Evolutionary conservation across 2,113 vertebrate species (phyloP).

Genomic region (Typhlomys cinereus): DNA sequence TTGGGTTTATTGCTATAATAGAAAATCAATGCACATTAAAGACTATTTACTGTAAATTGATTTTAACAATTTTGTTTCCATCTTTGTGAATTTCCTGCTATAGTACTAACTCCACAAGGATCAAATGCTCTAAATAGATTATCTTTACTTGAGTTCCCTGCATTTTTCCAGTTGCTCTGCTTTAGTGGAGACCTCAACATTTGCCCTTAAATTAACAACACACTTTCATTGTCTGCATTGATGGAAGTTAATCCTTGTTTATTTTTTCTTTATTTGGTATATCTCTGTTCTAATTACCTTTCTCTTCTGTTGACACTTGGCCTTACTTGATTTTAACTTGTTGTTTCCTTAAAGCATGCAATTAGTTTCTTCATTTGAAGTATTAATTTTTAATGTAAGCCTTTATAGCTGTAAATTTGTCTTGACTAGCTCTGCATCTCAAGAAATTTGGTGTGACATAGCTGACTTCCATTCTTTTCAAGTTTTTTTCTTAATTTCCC

Average conservation of each 20-base stretch:
- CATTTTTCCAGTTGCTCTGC: not conserved
- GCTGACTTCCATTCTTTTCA: constrained; percentile 19
- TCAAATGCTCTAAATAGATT: not conserved
- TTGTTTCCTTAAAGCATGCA: not conserved
- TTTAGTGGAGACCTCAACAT: not conserved
- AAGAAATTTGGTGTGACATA: not conserved
- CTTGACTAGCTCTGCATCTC: not conserved
- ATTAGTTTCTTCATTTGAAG: not conserved
- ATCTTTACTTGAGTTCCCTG: not conserved
- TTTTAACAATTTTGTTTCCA: not conserved
- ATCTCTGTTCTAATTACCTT: not conserved
- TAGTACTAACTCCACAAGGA: not conserved
- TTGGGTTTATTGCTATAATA: not conserved
- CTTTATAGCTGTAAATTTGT: not conserved
- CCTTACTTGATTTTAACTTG: not conserved
- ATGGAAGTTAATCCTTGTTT: not conserved
- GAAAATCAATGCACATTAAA: not conserved
- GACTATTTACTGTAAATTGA: not conserved
- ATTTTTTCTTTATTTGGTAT: not conserved
- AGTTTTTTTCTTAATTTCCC: not conserved
- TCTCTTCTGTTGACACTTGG: not conserved
- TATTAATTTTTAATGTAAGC: not conserved
- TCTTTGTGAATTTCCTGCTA: not conserved
- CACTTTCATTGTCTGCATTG: not conserved
- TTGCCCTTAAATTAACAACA: constrained; percentile 15